Evolutionary conservation across 2,888 invertebrate genomes (phyloP).

Genomic region (Melanotus villosus): DNA sequence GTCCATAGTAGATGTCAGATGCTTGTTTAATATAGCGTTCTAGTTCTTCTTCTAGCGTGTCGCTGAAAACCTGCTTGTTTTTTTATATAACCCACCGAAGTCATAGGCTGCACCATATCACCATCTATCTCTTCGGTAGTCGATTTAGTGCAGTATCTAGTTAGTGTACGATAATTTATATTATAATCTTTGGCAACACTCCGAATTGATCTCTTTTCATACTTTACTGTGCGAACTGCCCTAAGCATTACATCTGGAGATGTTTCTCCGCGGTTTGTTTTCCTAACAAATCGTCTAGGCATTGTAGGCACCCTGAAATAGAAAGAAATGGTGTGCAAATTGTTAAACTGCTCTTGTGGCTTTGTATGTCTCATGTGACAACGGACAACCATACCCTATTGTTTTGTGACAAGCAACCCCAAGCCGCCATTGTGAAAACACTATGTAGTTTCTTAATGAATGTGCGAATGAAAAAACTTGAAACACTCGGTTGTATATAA

Average conservation of each 20-base stretch:
- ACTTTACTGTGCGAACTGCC: not conserved
- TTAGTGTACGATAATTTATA: not conserved
- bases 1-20: constrained; percentile 22
- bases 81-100: not conserved
- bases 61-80: no score
- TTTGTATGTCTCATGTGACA: not conserved
- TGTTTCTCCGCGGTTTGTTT: not conserved
- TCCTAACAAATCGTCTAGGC: not conserved
- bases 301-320: no score
- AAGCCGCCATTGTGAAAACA: no score
- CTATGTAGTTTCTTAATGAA: no score
- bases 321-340: not conserved
- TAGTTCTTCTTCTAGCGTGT: no score
- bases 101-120: not conserved
- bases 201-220: not conserved
- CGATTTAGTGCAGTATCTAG: not conserved
- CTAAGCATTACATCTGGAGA: not conserved
- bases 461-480: no score
- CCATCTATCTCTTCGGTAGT: not conserved
- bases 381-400: no score
- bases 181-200: not conserved
- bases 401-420: no score
- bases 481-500: no score
- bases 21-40: constrained; percentile 4
- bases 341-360: not conserved